Base-by-base conservation (phyloP, 92 coral and sea anemone genomes). In the Phenganax stokvisi region DNA sequence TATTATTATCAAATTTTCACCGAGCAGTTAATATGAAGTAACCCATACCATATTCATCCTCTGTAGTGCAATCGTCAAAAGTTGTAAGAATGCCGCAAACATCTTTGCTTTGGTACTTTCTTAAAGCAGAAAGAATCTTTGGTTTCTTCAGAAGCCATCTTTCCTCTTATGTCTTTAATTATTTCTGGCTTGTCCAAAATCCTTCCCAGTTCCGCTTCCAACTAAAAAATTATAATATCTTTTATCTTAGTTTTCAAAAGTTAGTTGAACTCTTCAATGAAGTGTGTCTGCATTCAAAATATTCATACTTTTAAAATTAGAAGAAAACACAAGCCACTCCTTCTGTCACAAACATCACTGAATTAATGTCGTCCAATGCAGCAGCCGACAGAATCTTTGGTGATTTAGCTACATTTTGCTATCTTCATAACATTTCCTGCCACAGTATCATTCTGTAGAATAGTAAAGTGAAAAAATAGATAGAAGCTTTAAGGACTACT, bases 321-420 rank as follows among this genome's bases (percentile, higher is more conserved):
- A 20, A 20, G 25, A 20, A 20, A 20, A 20, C 25, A 20, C 25
- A 20, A 20, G 25, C 25, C 25, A 20, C 25, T 20, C 25, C 25
- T 20, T 20, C 25, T 20, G 25, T 20, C 25, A 20, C 81, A 56
- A 81, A 57, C 16, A 86, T 65, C 11, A 74, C 77, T 30, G 64
- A 16, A 53, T 74, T 81, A 62, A 86, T 86, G 56, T 83, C 74
- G 63, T 74, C 89, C 72, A 86, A 74, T 75, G 81, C 89, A 62
- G 84, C 83, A 54, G 66, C 81, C 73, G 81, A 54, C 85, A 81
- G 76, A 30, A 85, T 53, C 12, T 31, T 7, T 55, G 54, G 28
- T 55, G 44, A 82, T 54, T 71, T 58, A 15, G 61, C 30, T 69
- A 65, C 37, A 10, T 64, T 20, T 81, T 56, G 29, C 25, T 65